Conservation (phyloP, 2,113 vertebrate species). For the Murina feae region DNA sequence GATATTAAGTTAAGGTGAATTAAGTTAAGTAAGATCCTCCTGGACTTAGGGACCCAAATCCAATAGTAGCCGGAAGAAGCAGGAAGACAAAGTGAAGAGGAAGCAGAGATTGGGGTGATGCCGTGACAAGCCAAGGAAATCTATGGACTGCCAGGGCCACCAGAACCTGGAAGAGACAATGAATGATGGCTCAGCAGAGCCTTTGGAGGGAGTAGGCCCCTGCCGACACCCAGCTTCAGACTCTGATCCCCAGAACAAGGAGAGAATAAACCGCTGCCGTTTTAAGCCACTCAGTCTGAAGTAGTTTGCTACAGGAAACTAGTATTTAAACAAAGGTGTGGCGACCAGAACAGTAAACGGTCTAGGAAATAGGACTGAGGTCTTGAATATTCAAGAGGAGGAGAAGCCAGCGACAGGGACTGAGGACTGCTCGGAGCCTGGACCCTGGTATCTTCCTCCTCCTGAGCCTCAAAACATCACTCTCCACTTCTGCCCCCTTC, state of each 20-base stretch:
- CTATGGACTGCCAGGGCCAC: not conserved
- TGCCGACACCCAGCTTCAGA: not conserved
- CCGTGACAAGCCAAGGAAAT: not conserved
- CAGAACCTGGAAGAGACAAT: not conserved
- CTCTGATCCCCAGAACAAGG: not conserved
- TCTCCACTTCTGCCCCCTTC: not conserved
- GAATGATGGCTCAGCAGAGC: rapidly evolving
- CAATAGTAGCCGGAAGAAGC: not conserved
- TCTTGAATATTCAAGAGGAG: not conserved
- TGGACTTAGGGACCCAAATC: not conserved
- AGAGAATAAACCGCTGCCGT: not conserved
- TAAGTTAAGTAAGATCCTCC: not conserved
- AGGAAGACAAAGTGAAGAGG: not conserved
- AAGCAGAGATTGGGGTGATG: not conserved
- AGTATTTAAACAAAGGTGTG: not conserved
- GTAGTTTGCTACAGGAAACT: not conserved
- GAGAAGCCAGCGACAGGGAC: not conserved
- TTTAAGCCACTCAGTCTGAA: not conserved
- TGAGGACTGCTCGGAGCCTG: not conserved
- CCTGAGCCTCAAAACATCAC: rapidly evolving
- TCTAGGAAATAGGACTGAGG: not conserved
- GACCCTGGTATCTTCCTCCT: too few relatives aligned
- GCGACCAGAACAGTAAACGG: not conserved
- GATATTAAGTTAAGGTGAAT: not conserved
- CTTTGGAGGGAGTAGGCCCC: not conserved